A percentile compares a stretch with the other conserved stretches of the same genome.
Evolutionary conservation across 2,888 invertebrate genomes (phyloP).

Genomic region (Antheraea assamensis): DNA sequence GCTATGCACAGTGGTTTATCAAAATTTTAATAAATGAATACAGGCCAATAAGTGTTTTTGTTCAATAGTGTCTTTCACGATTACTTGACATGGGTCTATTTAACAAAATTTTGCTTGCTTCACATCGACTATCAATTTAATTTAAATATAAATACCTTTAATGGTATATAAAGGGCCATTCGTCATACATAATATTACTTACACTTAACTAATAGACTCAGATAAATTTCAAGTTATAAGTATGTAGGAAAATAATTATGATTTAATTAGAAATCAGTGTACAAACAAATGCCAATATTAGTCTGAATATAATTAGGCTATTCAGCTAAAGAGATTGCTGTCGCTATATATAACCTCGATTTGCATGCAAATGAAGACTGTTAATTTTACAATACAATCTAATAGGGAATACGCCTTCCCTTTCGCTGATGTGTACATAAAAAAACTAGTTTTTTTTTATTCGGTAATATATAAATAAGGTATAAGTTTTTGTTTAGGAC

Average conservation of each 20-base stretch:
- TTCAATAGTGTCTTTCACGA: no score
- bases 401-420: slow-evolving; percentile 30
- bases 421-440: neutral
- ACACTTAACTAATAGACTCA: neutral
- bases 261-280: slow-evolving; percentile 10
- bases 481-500: no score
- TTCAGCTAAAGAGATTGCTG: slow-evolving; percentile 40
- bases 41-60: no score
- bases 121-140: no score
- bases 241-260: neutral
- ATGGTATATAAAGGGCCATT: neutral
- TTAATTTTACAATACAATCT: slow-evolving; percentile 39
- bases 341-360: slow-evolving; percentile 42
- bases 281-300: slow-evolving; percentile 37
- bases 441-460: neutral
- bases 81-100: no score
- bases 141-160: no score
- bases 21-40: no score
- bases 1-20: no score
- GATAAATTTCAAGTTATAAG: neutral
- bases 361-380: slow-evolving; percentile 47
- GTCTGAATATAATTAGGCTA: slow-evolving; percentile 41
- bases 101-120: no score
- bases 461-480: no score
- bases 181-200: neutral